Conservation (phyloP, 2,888 invertebrate species). For the Andrena chrysosceles region DNA sequence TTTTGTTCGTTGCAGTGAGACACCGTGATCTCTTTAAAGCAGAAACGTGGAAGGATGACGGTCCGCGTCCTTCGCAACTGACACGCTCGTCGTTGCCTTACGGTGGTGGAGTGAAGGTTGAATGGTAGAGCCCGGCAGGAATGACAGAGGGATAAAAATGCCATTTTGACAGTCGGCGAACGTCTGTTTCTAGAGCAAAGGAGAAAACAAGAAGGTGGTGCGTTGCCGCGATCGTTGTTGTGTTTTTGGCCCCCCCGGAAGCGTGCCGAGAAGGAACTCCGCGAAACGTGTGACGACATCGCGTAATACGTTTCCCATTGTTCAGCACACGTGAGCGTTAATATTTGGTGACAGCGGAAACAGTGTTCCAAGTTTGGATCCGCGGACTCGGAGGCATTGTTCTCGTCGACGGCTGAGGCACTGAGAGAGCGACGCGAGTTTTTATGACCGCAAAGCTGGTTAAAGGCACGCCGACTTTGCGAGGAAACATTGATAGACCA, state of each 20-base stretch:
- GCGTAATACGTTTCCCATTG: constrained; percentile 9
- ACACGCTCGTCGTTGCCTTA: not conserved
- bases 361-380: constrained; percentile 35
- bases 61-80: constrained; percentile 19
- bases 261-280: constrained; percentile 26
- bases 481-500: constrained; percentile 19
- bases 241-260: not conserved
- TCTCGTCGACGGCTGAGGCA: not conserved
- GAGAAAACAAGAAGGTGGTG: not conserved
- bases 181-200: not conserved
- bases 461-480: constrained; percentile 23
- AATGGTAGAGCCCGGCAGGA: not conserved
- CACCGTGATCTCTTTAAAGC: constrained; percentile 32
- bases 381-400: not conserved
- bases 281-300: not conserved
- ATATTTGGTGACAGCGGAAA: constrained; percentile 22
- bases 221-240: constrained; percentile 20
- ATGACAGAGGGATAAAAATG: not conserved
- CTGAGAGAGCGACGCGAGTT: not conserved
- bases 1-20: constrained; percentile 27
- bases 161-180: constrained; percentile 27
- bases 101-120: not conserved
- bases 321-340: constrained; percentile 12
- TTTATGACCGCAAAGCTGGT: constrained; percentile 5
- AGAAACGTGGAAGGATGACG: constrained; percentile 38